These are phyloP conservation scores for Acanthochromis polyacanthus DNA, from an alignment of 2,113 vertebrate species.

Conservation along the genomic window DNA sequence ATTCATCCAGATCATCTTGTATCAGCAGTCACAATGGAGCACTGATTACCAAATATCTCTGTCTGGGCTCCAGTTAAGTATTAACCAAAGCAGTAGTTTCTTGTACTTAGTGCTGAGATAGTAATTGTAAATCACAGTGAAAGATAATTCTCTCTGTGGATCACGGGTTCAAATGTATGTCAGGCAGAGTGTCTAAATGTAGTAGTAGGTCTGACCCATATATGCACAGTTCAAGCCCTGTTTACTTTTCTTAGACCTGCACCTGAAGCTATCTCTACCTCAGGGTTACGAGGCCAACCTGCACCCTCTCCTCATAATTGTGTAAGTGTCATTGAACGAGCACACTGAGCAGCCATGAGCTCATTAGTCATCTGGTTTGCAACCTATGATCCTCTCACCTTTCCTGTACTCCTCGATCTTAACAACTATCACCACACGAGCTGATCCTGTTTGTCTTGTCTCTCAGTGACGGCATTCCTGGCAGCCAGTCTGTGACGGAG, in stretches of 20 bases:
- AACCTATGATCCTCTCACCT: background rate
- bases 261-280: constrained; percentile 86
- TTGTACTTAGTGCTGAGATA: constrained; percentile 21
- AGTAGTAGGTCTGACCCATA: background rate
- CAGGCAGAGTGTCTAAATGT: background rate
- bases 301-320: constrained; percentile 85
- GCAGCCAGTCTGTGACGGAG: constrained; percentile 83
- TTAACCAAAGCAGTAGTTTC: constrained; percentile 30
- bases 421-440: background rate
- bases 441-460: constrained; percentile 42
- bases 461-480: constrained; percentile 82
- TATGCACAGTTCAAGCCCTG: background rate
- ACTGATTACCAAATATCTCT: background rate
- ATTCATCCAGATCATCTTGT: background rate
- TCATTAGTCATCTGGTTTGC: background rate
- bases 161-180: background rate
- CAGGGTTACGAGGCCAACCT: constrained; percentile 82
- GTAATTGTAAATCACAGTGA: background rate
- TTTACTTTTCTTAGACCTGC: constrained; percentile 79
- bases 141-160: background rate
- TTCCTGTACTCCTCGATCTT: background rate
- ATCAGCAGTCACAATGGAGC: constrained; percentile 2
- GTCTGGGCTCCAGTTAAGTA: constrained; percentile 13
- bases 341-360: background rate
- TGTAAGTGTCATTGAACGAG: constrained; percentile 78